Evolutionary conservation across 2,797 vertebrate species (phyloP), one percentile per base, ranked within the genome.

Genomic region (Epinephelus malabaricus): DNA sequence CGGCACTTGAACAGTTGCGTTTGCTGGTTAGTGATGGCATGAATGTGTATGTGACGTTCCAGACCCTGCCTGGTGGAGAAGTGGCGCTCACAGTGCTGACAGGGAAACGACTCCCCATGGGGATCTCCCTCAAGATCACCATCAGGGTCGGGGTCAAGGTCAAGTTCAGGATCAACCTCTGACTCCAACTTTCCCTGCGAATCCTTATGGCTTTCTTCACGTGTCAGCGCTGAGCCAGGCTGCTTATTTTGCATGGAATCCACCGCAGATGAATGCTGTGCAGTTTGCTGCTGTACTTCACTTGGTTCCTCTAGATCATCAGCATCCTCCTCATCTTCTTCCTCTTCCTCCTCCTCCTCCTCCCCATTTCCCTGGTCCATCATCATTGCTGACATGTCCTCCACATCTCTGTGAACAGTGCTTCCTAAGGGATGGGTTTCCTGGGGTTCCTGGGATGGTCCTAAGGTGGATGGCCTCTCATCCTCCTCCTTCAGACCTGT

Each of bases 61-160:
- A 99, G 96, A 17, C 98, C 98, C 71, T 99, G 98, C 88, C 97
- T 98, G 50, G 98, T 99, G 40, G 97, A 96, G 30, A 99, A 99
- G 88, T 96, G 97, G 62, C 97, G 95, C 85, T 99, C 98, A 54
- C 98, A 99, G 59, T 99, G 97, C 78, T 96, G 97, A 89, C 98
- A 99, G 8, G 97, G 97, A 93, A 96, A 95, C 0, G 94, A 96
- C 0, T 93, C 89, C 76, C 95, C 97, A 25, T 96, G 96, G 11
- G 90, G 61, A 2, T 97, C 97, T 1, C 95, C 96, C 0, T 97
- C 97, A 40, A 95, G 92, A 78, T 98, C 97, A 4, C 92, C 95
- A 12, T 95, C 84, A 0, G 84, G 87, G 34, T 92, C 93, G 0
- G 89, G 90, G 21, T 95, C 90, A 25, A 87, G 79, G 49, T 92